These are phyloP conservation scores for Wiebesia pumilae DNA, from an alignment of 1,140 invertebrate genomes.

Conservation along the genomic window DNA sequence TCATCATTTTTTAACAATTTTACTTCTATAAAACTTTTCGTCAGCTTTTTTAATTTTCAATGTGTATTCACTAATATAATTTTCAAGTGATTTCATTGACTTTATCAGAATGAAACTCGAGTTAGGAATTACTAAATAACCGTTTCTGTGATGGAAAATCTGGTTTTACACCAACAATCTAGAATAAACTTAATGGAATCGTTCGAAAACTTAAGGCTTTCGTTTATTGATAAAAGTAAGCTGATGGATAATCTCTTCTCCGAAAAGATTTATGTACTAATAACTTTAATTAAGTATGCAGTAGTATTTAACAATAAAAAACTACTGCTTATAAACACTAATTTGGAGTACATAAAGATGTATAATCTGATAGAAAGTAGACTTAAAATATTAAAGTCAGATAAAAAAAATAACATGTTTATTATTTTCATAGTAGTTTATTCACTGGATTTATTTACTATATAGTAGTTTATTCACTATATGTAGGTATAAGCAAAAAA, in stretches of 20 bases:
- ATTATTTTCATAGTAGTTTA: not conserved
- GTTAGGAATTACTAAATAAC: constrained; percentile 21
- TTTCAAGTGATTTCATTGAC: constrained; percentile 15
- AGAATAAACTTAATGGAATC: constrained; percentile 32
- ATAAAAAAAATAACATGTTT: not conserved
- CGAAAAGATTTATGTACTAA: constrained; percentile 1
- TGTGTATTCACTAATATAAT: not conserved
- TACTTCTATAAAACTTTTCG: not conserved
- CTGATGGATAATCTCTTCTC: not conserved
- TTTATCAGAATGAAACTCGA: constrained; percentile 5
- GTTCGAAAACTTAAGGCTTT: not conserved
- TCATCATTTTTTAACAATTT: constrained; percentile 7
- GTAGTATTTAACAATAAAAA: not conserved
- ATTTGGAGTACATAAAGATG: constrained; percentile 8
- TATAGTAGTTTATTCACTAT: too few relatives aligned
- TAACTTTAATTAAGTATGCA: constrained; percentile 7
- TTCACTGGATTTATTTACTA: not conserved
- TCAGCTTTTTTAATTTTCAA: constrained; percentile 3
- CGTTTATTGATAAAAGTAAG: constrained; percentile 8
- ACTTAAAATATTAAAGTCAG: not conserved
- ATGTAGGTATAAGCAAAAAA: too few relatives aligned
- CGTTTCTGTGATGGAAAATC: constrained; percentile 24
- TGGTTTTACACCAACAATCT: constrained; percentile 25
- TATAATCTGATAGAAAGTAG: not conserved
- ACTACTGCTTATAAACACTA: not conserved